A percentile compares a stretch with the other conserved stretches of the same genome.
Conservation (phyloP, 1,140 invertebrate species). For the Planococcus citri region DNA sequence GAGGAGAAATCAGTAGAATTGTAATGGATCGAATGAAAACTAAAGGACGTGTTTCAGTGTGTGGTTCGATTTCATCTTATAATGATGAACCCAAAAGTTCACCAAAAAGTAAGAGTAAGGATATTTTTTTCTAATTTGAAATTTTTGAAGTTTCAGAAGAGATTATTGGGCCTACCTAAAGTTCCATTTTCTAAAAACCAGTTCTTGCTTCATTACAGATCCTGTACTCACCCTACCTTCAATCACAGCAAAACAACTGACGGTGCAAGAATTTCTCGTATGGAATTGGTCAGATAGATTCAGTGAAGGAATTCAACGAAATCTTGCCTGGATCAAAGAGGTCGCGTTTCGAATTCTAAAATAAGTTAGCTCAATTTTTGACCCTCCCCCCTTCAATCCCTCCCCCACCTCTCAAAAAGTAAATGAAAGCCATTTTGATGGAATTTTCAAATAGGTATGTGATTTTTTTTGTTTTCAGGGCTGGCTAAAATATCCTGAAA, state of each 20-base stretch:
- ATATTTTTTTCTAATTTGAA: no score
- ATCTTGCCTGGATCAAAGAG: slow-evolving; percentile 46
- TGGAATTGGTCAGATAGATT: slow-evolving; percentile 42
- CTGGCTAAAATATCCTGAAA: slow-evolving; percentile 50
- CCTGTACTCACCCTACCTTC: slow-evolving; percentile 31
- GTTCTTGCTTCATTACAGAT: slow-evolving; percentile 29
- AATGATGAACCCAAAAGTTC: slow-evolving; percentile 31
- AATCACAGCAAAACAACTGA: slow-evolving; percentile 39
- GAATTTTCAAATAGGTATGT: no score
- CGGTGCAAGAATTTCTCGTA: slow-evolving; percentile 51
- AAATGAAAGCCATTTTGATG: no score
- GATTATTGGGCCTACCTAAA: no score
- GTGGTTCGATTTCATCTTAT: slow-evolving; percentile 36
- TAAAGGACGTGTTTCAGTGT: slow-evolving; percentile 35
- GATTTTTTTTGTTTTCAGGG: slow-evolving; percentile 34
- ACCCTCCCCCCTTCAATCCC: no score
- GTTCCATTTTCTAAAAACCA: no score
- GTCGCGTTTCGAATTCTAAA: no score
- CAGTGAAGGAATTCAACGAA: slow-evolving; percentile 44
- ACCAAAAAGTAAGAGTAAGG: slow-evolving; percentile 31
- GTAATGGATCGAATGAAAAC: slow-evolving; percentile 35
- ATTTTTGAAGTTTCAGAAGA: no score
- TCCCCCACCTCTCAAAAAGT: no score
- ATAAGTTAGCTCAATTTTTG: no score
- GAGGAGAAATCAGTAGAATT: slow-evolving; percentile 34